phyloP scores from a whole-genome alignment of 1,140 invertebrate species.

The Listronotus oregonensis region DNA sequence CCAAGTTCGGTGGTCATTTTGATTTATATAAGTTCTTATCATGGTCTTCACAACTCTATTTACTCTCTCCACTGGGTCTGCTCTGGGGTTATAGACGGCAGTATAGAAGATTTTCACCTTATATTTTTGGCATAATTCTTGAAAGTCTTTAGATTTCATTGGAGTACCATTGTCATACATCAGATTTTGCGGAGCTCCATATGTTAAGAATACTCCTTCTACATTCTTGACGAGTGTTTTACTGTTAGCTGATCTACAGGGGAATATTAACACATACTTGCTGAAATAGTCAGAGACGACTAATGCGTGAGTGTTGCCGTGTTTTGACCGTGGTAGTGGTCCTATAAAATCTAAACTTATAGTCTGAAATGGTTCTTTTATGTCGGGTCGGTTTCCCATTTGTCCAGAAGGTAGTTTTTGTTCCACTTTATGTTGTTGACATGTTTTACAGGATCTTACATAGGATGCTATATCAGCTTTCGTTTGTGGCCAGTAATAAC shows the following conservation, averaged over 20 bases:
- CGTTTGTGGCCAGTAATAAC: slow-evolving; percentile 30
- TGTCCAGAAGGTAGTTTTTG: slow-evolving; percentile 37
- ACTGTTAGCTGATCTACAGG: slow-evolving; percentile 18
- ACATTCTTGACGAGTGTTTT: slow-evolving; percentile 20
- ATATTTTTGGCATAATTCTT: too few relatives aligned
- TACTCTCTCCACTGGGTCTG: too few relatives aligned
- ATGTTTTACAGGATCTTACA: slow-evolving; percentile 43
- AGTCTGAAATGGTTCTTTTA: slow-evolving; percentile 42
- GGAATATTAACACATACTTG: slow-evolving; percentile 21
- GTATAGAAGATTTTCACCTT: too few relatives aligned
- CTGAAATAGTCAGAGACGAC: slow-evolving; percentile 51
- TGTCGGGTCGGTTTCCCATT: slow-evolving; percentile 36
- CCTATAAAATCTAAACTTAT: slow-evolving; percentile 50
- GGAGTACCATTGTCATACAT: too few relatives aligned
- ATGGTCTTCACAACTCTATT: too few relatives aligned
- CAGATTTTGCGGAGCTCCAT: too few relatives aligned
- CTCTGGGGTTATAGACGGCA: too few relatives aligned
- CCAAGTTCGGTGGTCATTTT: too few relatives aligned
- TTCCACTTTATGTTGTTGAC: slow-evolving; percentile 41
- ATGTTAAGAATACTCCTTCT: slow-evolving; percentile 34
- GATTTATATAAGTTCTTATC: too few relatives aligned
- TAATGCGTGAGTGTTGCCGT: slow-evolving; percentile 47
- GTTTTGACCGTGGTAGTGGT: slow-evolving; percentile 35
- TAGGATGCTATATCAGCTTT: slow-evolving; percentile 15
- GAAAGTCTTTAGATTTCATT: too few relatives aligned